These are phyloP conservation scores for Callyntrura sp. DNA, from an alignment of 2,888 invertebrate genomes.

Conservation along the genomic window DNA sequence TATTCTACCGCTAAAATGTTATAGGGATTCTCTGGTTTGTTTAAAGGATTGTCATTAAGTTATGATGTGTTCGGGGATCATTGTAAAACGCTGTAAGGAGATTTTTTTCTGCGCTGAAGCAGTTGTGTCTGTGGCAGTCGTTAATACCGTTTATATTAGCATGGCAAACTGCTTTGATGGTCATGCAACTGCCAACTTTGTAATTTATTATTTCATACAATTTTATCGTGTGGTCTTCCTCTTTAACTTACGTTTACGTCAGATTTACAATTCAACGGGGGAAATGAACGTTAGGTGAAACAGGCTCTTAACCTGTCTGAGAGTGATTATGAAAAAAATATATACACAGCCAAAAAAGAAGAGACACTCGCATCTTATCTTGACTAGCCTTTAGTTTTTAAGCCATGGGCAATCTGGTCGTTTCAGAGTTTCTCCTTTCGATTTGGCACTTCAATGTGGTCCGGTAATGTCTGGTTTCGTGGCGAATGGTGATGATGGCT, in stretches of 20 bases:
- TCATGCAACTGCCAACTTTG: neutral
- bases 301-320: slow-evolving; percentile 30
- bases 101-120: neutral
- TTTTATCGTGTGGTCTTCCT: slow-evolving; percentile 20
- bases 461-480: neutral
- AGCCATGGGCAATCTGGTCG: neutral
- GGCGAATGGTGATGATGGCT: neutral
- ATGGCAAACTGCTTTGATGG: neutral
- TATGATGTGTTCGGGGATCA: neutral
- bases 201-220: slow-evolving; percentile 40
- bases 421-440: neutral
- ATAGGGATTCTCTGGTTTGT: neutral
- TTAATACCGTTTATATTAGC: too few species aligned
- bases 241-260: neutral
- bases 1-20: neutral
- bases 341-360: neutral
- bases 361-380: neutral
- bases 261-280: slow-evolving; percentile 37
- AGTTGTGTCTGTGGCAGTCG: neutral
- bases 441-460: neutral
- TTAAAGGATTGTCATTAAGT: neutral
- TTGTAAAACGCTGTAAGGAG: neutral
- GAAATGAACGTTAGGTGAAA: neutral
- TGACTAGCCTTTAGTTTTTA: too few species aligned
- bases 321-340: neutral